A percentile compares a stretch with the other conserved stretches of the same genome.
Conservation (phyloP, 2,888 invertebrate genomes). For the Priocnemis perturbator region DNA sequence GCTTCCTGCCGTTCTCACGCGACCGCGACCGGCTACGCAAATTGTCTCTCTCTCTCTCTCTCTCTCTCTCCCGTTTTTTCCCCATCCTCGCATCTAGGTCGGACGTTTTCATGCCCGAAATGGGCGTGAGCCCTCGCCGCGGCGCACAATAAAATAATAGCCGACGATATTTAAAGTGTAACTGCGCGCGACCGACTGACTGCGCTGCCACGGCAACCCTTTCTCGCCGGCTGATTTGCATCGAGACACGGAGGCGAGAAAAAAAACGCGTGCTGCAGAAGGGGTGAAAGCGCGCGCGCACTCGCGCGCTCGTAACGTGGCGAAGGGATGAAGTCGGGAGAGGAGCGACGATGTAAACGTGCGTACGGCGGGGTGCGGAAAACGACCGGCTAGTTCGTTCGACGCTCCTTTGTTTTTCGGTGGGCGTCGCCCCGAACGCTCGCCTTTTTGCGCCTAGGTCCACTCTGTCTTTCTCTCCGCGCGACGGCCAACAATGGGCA, state of each 20-base stretch:
- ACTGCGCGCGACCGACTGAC: constrained; percentile 56
- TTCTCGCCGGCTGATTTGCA: constrained; percentile 68
- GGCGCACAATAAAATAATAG: constrained; percentile 62
- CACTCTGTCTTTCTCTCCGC: constrained; percentile 36
- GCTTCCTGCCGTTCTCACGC: constrained; percentile 1
- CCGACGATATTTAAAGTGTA: constrained; percentile 72
- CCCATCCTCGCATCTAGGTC: too few species aligned
- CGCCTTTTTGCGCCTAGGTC: constrained; percentile 63
- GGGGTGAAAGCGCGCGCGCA: constrained; percentile 50
- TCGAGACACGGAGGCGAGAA: constrained; percentile 47
- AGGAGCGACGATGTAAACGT: constrained; percentile 12
- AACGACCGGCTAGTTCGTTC: constrained; percentile 58
- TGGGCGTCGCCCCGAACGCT: constrained; percentile 58
- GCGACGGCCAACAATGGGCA: constrained; percentile 33
- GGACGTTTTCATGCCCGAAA: constrained; percentile 25
- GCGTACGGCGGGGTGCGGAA: constrained; percentile 28
- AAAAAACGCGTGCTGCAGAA: constrained; percentile 33
- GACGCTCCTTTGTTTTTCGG: constrained; percentile 59
- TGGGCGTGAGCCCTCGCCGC: constrained; percentile 72
- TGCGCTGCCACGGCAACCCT: constrained; percentile 61
- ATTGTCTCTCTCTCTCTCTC: not conserved
- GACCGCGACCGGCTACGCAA: not conserved
- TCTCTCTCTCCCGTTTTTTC: not conserved
- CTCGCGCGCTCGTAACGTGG: too few species aligned
- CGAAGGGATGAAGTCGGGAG: not conserved